A percentile compares a stretch with the other conserved stretches of the same genome.
phyloP scores from a whole-genome alignment of 2,797 vertebrate genomes.

The Hippocampus kuda region DNA sequence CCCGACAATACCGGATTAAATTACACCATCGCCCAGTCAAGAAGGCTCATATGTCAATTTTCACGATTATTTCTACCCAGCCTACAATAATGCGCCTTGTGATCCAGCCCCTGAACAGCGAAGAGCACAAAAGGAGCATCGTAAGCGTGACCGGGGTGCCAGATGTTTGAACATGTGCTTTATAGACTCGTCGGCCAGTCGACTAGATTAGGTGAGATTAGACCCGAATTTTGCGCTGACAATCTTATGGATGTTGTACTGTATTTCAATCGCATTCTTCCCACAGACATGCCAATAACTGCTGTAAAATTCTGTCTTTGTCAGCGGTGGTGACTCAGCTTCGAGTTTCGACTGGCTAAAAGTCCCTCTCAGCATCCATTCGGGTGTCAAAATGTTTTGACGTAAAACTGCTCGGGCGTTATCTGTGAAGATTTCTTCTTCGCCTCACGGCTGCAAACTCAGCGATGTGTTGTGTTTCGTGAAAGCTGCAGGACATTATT shows the following conservation, averaged over 20 bases:
- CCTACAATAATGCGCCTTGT: not conserved
- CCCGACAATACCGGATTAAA: conserved; percentile 41
- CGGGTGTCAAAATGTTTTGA: conserved; percentile 25
- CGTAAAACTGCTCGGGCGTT: conserved; percentile 7
- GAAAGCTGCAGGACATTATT: not conserved
- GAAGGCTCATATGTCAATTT: conserved; percentile 30
- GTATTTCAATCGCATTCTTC: not conserved
- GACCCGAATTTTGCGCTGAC: conserved; percentile 15
- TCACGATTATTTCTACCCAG: conserved; percentile 17
- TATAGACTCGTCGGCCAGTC: conserved; percentile 21
- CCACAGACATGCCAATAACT: not conserved
- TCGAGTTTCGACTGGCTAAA: not conserved
- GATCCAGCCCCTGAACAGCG: conserved; percentile 13
- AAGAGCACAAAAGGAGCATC: conserved; percentile 26
- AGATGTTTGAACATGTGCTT: conserved; percentile 36
- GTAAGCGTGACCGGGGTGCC: conserved; percentile 9
- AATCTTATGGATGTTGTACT: not conserved
- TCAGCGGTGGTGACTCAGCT: not conserved
- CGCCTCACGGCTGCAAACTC: not conserved
- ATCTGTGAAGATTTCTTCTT: not conserved
- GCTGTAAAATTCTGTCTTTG: not conserved
- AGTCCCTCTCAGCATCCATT: conserved; percentile 9
- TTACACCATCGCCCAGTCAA: conserved; percentile 32
- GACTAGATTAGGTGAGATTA: conserved; percentile 19
- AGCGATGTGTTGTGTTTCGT: not conserved